These are phyloP conservation scores for Epizoanthus stellaris DNA, from an alignment of 92 coral and sea anemone genomes.

Conservation along the genomic window DNA sequence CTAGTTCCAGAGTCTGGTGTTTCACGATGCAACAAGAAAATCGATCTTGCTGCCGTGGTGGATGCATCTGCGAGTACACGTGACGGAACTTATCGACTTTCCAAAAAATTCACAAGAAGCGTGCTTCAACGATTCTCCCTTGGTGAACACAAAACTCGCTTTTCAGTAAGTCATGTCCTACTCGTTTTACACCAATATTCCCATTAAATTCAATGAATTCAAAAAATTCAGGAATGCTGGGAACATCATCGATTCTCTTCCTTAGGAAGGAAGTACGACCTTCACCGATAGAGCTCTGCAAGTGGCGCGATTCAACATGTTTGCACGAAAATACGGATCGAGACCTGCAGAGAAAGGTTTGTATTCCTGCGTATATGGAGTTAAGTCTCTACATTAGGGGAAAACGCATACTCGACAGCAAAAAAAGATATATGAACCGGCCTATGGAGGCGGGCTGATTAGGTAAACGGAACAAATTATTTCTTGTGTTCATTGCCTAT, in stretches of 20 bases:
- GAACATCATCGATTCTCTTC: neutral
- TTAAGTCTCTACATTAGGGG: too few species aligned
- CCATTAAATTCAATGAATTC: slow-evolving; percentile 28
- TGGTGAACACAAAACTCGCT: slow-evolving; percentile 28
- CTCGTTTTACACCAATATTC: slow-evolving; percentile 5
- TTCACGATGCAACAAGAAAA: slow-evolving; percentile 24
- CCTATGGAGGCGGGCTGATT: too few species aligned
- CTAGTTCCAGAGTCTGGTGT: slow-evolving; percentile 1
- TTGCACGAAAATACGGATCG: slow-evolving; percentile 24
- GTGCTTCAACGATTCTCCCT: neutral
- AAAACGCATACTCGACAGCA: too few species aligned
- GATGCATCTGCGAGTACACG: slow-evolving; percentile 27
- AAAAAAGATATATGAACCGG: too few species aligned
- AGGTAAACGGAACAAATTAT: too few species aligned
- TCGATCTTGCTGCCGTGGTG: slow-evolving; percentile 12
- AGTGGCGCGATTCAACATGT: slow-evolving; percentile 11
- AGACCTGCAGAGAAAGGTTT: slow-evolving; percentile 35
- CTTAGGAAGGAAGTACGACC: slow-evolving; percentile 9
- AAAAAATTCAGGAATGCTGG: neutral
- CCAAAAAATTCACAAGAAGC: neutral
- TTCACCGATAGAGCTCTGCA: slow-evolving; percentile 20
- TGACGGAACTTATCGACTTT: neutral
- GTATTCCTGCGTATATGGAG: neutral
- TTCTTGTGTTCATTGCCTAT: too few species aligned
- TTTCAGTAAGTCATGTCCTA: slow-evolving; percentile 35